phyloP scores from a whole-genome alignment of 2,888 invertebrate species.

The Synergus umbraculus region DNA sequence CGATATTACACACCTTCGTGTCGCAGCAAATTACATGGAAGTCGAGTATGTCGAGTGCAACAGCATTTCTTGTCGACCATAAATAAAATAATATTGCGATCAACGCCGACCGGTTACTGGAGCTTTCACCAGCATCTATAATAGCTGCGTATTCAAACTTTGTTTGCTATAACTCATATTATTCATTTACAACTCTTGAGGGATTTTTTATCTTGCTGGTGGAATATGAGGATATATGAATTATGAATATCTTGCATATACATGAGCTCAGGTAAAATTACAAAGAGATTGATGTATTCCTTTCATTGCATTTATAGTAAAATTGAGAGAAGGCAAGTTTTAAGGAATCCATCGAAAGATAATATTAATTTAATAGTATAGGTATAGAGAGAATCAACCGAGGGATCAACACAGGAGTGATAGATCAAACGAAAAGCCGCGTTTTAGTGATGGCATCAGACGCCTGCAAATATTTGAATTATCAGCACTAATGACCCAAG shows the following conservation, averaged over 20 bases:
- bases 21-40: conserved; percentile 23
- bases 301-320: no score
- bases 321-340: no score
- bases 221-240: no score
- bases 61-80: conserved; percentile 14
- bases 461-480: conserved; percentile 14
- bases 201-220: no score
- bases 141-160: not conserved
- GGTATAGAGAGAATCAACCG: not conserved
- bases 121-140: conserved; percentile 30
- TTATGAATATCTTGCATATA: no score
- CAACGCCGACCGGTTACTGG: conserved; percentile 13
- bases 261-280: no score
- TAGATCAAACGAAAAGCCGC: conserved; percentile 23
- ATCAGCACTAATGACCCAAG: no score
- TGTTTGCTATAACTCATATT: not conserved
- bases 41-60: conserved; percentile 8
- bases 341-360: no score
- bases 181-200: not conserved
- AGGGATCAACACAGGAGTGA: conserved; percentile 6
- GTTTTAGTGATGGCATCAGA: not conserved
- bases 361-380: no score
- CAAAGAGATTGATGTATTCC: no score
- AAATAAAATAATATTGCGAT: conserved; percentile 32
- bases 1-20: conserved; percentile 26